A percentile compares a stretch with the other conserved stretches of the same genome.
phyloP scores from a whole-genome alignment of 2,797 vertebrate species.

The Cirrhinus mrigala region DNA sequence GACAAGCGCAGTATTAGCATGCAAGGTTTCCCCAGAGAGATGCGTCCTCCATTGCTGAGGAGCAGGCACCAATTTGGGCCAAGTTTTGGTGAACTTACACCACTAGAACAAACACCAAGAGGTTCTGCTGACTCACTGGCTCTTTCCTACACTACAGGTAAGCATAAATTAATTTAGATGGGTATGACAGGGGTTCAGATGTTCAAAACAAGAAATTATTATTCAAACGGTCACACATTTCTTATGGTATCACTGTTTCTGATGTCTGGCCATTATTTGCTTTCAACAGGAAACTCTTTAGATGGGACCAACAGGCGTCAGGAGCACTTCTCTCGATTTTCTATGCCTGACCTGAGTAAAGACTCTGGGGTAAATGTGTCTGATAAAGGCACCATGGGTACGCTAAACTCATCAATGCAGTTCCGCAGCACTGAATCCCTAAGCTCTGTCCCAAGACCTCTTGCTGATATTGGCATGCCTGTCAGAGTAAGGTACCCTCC shows the following conservation, averaged over 20 bases:
- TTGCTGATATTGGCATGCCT: slow-evolving; percentile 87
- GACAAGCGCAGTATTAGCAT: slow-evolving; percentile 91
- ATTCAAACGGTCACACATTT: neutral
- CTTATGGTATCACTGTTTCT: neutral
- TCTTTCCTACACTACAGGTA: slow-evolving; percentile 93
- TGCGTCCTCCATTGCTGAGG: slow-evolving; percentile 87
- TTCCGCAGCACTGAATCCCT: slow-evolving; percentile 95
- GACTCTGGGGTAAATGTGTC: slow-evolving; percentile 96
- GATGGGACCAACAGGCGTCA: slow-evolving; percentile 93
- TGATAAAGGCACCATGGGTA: slow-evolving; percentile 97
- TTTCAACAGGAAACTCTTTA: slow-evolving; percentile 86
- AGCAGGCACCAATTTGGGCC: slow-evolving; percentile 91
- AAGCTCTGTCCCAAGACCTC: slow-evolving; percentile 87
- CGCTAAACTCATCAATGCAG: slow-evolving; percentile 93
- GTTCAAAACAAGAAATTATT: neutral
- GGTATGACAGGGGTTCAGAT: neutral
- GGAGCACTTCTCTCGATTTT: slow-evolving; percentile 96
- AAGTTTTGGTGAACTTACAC: slow-evolving; percentile 92
- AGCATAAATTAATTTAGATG: neutral
- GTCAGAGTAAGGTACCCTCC: slow-evolving; percentile 83
- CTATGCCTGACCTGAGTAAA: slow-evolving; percentile 98
- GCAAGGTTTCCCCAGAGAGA: slow-evolving; percentile 89
- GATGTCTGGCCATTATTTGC: slow-evolving; percentile 34
- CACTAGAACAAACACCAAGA: slow-evolving; percentile 91
- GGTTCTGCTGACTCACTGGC: slow-evolving; percentile 96